phyloP scores from a whole-genome alignment of 2,113 vertebrate species.

The Tyto alba region DNA sequence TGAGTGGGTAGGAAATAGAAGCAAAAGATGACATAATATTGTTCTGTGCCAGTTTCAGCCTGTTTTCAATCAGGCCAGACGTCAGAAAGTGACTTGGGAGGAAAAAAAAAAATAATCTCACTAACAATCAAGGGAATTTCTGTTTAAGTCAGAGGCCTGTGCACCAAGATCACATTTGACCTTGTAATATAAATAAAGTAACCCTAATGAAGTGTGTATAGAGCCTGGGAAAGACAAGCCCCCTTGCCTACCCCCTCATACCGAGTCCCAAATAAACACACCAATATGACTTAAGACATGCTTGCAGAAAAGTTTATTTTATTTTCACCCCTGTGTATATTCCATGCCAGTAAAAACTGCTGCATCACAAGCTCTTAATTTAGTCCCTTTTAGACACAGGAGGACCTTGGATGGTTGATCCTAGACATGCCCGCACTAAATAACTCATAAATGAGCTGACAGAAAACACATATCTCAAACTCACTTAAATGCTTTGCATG shows the following conservation, averaged over 20 bases:
- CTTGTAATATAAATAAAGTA: slow-evolving; percentile 59
- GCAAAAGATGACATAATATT: slow-evolving; percentile 63
- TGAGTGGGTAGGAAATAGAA: slow-evolving; percentile 62
- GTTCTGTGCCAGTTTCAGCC: slow-evolving; percentile 46
- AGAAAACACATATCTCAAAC: neutral
- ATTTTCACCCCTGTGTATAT: slow-evolving; percentile 36
- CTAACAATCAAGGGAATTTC: slow-evolving; percentile 51
- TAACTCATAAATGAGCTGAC: neutral
- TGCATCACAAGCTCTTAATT: slow-evolving; percentile 50
- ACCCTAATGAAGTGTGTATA: slow-evolving; percentile 51
- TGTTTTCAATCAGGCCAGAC: slow-evolving; percentile 45
- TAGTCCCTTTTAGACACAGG: slow-evolving; percentile 5
- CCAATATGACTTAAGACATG: slow-evolving; percentile 13
- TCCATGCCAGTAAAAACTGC: slow-evolving; percentile 46
- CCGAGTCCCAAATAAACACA: slow-evolving; percentile 43
- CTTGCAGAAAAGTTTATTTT: slow-evolving; percentile 40
- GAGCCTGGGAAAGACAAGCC: slow-evolving; percentile 45
- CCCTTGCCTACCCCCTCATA: neutral
- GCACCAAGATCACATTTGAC: slow-evolving; percentile 52
- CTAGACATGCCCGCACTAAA: neutral
- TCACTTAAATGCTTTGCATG: slow-evolving; percentile 3
- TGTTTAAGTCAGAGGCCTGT: neutral
- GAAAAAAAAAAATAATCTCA: neutral
- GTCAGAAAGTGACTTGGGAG: neutral
- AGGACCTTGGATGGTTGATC: neutral